Conservation (phyloP, 2,113 vertebrate species). For the Passer domesticus region DNA sequence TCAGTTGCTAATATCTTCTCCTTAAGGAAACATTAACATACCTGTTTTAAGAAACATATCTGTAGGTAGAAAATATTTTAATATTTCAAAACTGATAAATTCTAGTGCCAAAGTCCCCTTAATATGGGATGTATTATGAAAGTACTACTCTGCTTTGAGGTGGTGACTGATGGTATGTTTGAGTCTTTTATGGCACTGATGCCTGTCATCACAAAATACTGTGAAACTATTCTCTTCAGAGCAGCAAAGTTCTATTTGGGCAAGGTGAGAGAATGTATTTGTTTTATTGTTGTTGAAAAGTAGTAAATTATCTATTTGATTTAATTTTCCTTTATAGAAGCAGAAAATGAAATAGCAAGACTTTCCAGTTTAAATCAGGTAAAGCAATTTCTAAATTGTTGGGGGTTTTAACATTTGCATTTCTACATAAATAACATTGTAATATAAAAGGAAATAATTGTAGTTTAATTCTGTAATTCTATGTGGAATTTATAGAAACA, state of each 20-base stretch:
- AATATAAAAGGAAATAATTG: background rate
- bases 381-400: slow-evolving; percentile 49
- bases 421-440: background rate
- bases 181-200: background rate
- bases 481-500: background rate
- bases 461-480: background rate
- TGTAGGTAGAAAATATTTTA: background rate
- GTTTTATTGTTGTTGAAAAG: background rate
- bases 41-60: background rate
- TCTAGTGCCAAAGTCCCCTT: background rate
- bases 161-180: background rate
- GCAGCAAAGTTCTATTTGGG: background rate
- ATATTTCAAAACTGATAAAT: background rate
- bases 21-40: background rate
- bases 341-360: slow-evolving; percentile 84
- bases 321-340: slow-evolving; percentile 73
- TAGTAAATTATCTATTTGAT: background rate
- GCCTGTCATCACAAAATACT: background rate
- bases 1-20: background rate
- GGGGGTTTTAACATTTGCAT: background rate
- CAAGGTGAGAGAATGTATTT: background rate
- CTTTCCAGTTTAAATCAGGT: slow-evolving; percentile 81
- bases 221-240: background rate
- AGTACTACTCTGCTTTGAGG: background rate
- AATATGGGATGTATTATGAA: background rate